Percentiles rank a stretch among this genome's conserved stretches.
These are phyloP conservation scores for Pelecanus crispus DNA, from an alignment of 2,113 vertebrate genomes.

Conservation along the genomic window DNA sequence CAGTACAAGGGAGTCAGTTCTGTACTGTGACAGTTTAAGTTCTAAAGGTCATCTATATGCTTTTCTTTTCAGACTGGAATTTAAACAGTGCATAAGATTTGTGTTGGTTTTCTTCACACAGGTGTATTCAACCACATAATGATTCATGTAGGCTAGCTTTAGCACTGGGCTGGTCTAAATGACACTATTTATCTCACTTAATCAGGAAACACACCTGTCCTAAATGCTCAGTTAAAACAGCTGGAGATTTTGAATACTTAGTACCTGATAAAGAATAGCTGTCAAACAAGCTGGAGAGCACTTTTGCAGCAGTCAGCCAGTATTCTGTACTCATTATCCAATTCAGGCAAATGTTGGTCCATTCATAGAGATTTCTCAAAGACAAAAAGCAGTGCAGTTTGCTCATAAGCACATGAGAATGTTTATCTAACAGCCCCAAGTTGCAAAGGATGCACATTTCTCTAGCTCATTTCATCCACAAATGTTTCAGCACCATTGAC, in stretches of 20 bases:
- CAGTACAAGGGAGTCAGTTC: neutral
- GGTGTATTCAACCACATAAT: neutral
- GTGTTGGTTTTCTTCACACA: neutral
- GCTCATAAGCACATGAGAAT: neutral
- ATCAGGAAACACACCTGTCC: constrained; percentile 3
- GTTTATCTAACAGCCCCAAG: neutral
- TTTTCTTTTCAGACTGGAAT: neutral
- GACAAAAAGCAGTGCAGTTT: neutral
- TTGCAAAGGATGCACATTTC: neutral
- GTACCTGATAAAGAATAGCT: neutral
- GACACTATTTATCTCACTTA: constrained; percentile 7
- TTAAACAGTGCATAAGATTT: neutral
- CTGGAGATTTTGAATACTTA: neutral
- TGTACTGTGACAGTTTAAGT: neutral
- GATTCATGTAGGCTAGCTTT: neutral
- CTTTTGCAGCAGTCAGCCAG: neutral
- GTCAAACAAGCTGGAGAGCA: neutral
- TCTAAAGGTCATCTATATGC: neutral
- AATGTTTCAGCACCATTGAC: neutral
- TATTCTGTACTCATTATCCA: neutral
- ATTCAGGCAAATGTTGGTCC: neutral
- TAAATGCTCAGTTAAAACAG: neutral
- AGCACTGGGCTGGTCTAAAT: neutral
- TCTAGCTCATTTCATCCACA: neutral
- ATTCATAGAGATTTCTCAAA: neutral